Base-by-base conservation (phyloP, 2,797 vertebrate species). In the Pogonophryne albipinna region DNA sequence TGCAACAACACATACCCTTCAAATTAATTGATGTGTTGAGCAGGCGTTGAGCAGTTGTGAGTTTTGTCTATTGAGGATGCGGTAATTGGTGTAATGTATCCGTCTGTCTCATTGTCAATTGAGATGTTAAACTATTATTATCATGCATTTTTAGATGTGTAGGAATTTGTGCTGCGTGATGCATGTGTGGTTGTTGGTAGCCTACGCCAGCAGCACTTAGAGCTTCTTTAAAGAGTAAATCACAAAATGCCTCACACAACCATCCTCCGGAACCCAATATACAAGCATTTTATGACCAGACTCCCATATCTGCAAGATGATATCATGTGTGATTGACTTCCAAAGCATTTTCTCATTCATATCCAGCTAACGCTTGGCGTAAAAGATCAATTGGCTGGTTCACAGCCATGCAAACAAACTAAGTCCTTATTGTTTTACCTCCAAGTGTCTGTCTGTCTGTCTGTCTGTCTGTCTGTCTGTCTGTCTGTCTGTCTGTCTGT, bases 401-500 rank as follows among this genome's bases (percentile, higher is more conserved):
- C 34, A 38, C 34, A 38, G 34, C 3, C 10, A 47, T n/a, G 13
- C 41, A 79, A 19, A 46, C 11, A 41, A 51, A 41, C 5, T 11
- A 42, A 23, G 0, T 0, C 31, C 42, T 31, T 13, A 3, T 47
- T 31, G 57, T 56, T 34, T 47, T 17, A 50, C 53, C 41, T 47
- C n/a, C 34, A 20, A 73, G 10, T n/a, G 41, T 23, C 2, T 20
- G n/a, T 20, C 2, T 3, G 58, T 63, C 38, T 66, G 60, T 47
- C 23, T 55, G 34, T 68, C 41, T 72, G 61, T 67, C 57, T 74
- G 53, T 57, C 20, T 63, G 47, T 45, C 57, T 4, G 58, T 57
- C 38, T 66, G 61, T 47, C 27, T 51, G 34, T 65, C 41, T 72
- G 62, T 64, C 57, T 74, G 53, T 57, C n/a, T 63, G 47, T 46